These are phyloP conservation scores for Mus musculus DNA, from an alignment of 2,113 vertebrate genomes.

Conservation along the genomic window GRCm39 chr14:121415001-121415500, in stretches of 20 bases:
- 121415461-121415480: constrained; percentile 32
- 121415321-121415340: not conserved
- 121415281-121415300: not conserved
- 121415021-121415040: not conserved
- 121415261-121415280: accelerated
- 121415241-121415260: not conserved
- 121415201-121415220: not conserved
- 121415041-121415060: not conserved
- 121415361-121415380: not conserved
- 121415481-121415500: not conserved
- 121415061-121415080: not conserved
- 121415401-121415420: not conserved
- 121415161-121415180: not conserved
- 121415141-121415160: not conserved
- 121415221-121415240: not conserved
- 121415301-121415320: not conserved
- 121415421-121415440: not conserved
- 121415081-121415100: not conserved
- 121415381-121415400: not conserved
- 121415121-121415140: not conserved
- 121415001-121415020: not conserved
- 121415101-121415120: not conserved
- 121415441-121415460: not conserved
- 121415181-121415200: not conserved
- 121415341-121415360: not conserved